Conservation (phyloP, 2,113 vertebrate genomes). For the Microtus pennsylvanicus region DNA sequence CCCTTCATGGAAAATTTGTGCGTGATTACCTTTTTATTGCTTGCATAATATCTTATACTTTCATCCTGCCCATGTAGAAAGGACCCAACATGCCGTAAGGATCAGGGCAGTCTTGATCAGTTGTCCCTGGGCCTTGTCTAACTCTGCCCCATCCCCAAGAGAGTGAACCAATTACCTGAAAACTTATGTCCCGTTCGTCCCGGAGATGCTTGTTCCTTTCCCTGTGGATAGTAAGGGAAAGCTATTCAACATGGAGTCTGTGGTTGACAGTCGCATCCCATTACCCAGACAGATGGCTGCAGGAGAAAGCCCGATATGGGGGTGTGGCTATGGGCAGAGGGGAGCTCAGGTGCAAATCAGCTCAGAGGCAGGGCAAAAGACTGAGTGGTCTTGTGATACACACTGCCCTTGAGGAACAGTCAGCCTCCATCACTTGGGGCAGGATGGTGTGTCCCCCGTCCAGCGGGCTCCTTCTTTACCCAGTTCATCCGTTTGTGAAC, state of each 20-base stretch:
- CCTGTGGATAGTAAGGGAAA: constrained; percentile 82
- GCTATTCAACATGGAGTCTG: background rate
- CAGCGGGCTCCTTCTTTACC: background rate
- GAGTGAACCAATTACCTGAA: constrained; percentile 83
- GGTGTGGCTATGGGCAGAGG: background rate
- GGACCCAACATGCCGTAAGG: background rate
- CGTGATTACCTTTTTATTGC: background rate
- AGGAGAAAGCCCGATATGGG: background rate
- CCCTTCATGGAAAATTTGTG: background rate
- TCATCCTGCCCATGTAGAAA: background rate
- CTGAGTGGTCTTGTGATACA: background rate
- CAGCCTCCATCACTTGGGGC: too few relatives aligned
- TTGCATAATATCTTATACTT: background rate
- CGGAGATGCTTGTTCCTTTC: constrained; percentile 96
- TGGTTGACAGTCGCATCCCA: rapidly evolving
- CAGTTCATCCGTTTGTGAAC: background rate
- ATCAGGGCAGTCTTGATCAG: background rate
- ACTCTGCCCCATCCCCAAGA: background rate
- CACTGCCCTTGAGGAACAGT: background rate
- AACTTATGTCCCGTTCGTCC: constrained; percentile 92
- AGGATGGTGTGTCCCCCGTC: background rate
- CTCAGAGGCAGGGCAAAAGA: background rate
- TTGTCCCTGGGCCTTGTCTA: background rate
- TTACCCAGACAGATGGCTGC: background rate
- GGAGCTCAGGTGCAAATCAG: background rate